Evolutionary conservation across 1,140 invertebrate genomes (phyloP).

Genomic region (Lethrus apterus): DNA sequence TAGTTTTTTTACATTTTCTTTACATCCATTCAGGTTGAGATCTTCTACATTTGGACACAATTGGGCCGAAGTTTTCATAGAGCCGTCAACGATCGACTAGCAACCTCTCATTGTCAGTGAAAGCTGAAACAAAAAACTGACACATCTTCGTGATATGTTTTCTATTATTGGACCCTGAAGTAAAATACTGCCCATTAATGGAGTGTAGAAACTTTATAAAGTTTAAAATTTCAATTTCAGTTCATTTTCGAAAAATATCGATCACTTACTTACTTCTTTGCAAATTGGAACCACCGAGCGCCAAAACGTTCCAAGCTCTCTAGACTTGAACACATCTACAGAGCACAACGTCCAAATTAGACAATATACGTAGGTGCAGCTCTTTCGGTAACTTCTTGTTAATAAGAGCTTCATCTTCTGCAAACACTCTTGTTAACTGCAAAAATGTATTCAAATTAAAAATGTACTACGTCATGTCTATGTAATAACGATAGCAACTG

Average conservation of each 20-base stretch:
- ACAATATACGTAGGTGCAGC: conserved; percentile 90
- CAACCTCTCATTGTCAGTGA: conserved; percentile 93
- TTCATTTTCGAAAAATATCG: too few relatives aligned
- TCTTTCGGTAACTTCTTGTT: conserved; percentile 96
- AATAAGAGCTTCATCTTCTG: conserved; percentile 80
- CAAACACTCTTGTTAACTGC: conserved; percentile 35
- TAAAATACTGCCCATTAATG: too few relatives aligned
- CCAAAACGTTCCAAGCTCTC: conserved; percentile 94
- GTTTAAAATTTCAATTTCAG: conserved; percentile 80
- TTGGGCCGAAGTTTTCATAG: conserved; percentile 77
- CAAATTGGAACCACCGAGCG: conserved; percentile 98
- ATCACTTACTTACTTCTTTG: conserved; percentile 95
- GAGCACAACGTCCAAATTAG: conserved; percentile 94
- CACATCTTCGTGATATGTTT: conserved; percentile 93
- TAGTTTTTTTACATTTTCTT: conserved; percentile 94
- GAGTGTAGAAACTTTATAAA: too few relatives aligned
- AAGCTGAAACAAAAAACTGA: conserved; percentile 92
- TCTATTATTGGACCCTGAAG: conserved; percentile 93
- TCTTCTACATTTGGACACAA: conserved; percentile 95
- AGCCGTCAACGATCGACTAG: conserved; percentile 90
- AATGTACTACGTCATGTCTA: conserved; percentile 2
- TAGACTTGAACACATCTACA: conserved; percentile 97
- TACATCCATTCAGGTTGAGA: conserved; percentile 92
- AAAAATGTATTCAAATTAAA: conserved; percentile 19
- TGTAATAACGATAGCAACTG: too few relatives aligned